Evolutionary conservation across 2,888 invertebrate genomes (phyloP).

Genomic region (Eulithis prunata): DNA sequence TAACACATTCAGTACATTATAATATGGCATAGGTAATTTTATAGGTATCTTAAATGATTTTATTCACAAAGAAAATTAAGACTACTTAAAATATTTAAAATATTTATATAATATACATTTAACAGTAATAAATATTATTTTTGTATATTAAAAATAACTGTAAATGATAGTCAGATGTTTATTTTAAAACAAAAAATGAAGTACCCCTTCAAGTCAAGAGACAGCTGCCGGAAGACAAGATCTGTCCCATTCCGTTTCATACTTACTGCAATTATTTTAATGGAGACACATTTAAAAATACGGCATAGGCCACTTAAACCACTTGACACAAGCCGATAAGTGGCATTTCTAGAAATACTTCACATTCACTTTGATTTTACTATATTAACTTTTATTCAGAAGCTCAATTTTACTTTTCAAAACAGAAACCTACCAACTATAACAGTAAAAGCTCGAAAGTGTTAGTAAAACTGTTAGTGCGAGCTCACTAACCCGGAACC

Average conservation of each 20-base stretch:
- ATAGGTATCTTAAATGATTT: no score
- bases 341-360: constrained; percentile 22
- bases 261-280: constrained; percentile 47
- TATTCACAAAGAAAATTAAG: no score
- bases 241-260: constrained; percentile 39
- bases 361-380: constrained; percentile 8
- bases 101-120: no score
- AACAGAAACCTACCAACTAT: constrained; percentile 7
- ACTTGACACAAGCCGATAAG: constrained; percentile 42
- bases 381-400: no score
- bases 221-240: constrained; percentile 50
- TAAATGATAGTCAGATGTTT: no score
- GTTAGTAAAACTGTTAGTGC: constrained; percentile 39
- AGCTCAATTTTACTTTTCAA: not conserved
- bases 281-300: constrained; percentile 51
- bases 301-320: constrained; percentile 33
- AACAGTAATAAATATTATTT: no score
- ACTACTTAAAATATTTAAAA: no score
- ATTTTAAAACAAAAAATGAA: constrained; percentile 20
- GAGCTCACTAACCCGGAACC: constrained; percentile 41
- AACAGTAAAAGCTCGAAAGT: constrained; percentile 33
- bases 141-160: no score
- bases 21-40: no score
- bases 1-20: no score
- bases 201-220: constrained; percentile 30